These are phyloP conservation scores for Typhlomys cinereus DNA, from an alignment of 2,113 vertebrate species.

Conservation along the genomic window DNA sequence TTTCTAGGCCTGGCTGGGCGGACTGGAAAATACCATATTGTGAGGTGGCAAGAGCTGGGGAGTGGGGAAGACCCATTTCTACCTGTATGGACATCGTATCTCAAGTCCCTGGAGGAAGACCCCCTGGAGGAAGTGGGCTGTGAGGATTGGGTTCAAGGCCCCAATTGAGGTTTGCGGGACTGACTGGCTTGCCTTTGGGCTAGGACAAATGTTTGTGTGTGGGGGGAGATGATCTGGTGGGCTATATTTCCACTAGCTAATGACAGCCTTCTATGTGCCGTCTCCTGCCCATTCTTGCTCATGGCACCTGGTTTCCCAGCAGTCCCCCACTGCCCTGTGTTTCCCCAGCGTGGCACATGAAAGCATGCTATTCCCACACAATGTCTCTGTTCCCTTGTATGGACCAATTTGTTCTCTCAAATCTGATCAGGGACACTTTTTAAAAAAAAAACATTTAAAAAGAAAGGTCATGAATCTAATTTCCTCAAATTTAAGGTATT, in stretches of 20 bases:
- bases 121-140: background rate
- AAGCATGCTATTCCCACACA: background rate
- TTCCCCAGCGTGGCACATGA: background rate
- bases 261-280: background rate
- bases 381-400: background rate
- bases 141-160: background rate
- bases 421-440: constrained; percentile 16
- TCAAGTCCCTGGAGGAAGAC: background rate
- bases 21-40: background rate
- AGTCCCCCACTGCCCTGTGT: background rate
- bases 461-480: constrained; percentile 36
- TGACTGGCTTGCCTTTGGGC: background rate
- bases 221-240: background rate
- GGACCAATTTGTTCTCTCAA: constrained; percentile 43
- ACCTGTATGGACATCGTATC: accelerated
- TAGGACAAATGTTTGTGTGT: background rate
- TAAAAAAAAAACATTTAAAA: constrained; percentile 18
- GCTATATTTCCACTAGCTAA: background rate
- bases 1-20: background rate
- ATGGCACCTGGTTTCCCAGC: background rate
- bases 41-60: background rate
- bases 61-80: background rate
- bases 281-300: background rate
- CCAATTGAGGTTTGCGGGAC: background rate
- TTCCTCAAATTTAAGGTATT: constrained; percentile 45